Evolutionary conservation across 1,140 invertebrate species (phyloP).

Genomic region (Drosophila biarmipes): DNA sequence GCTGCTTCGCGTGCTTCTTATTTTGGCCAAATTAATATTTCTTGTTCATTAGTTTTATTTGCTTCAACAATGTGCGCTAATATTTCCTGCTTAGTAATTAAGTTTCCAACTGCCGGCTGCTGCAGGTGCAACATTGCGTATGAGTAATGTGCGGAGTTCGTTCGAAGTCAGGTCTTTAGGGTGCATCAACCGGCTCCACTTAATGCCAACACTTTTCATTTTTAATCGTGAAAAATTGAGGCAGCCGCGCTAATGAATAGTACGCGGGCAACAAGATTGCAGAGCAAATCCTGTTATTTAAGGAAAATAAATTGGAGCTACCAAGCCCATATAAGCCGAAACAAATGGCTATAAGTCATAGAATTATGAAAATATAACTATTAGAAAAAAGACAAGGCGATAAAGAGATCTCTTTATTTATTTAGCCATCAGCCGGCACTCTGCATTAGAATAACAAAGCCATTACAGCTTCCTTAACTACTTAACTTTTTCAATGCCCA

Average conservation of each 20-base stretch:
- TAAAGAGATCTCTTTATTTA: neutral
- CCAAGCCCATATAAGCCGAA: neutral
- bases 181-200: conserved; percentile 12
- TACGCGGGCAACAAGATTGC: conserved; percentile 17
- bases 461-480: conserved; percentile 10
- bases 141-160: conserved; percentile 52
- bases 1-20: conserved; percentile 61
- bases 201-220: conserved; percentile 70
- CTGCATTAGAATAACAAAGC: neutral
- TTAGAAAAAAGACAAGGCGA: too few relatives aligned
- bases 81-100: conserved; percentile 81
- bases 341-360: neutral
- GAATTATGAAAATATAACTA: neutral
- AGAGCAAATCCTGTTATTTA: conserved; percentile 53
- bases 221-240: conserved; percentile 67
- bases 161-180: conserved; percentile 16
- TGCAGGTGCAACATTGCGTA: conserved; percentile 71
- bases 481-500: neutral
- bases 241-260: conserved; percentile 53
- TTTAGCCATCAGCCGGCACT: neutral
- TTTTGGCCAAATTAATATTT: conserved; percentile 78
- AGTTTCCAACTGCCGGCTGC: conserved; percentile 31
- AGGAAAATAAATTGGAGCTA: conserved; percentile 8
- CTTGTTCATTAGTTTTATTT: conserved; percentile 82
- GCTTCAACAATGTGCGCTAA: conserved; percentile 65